phyloP scores from a whole-genome alignment of 2,113 vertebrate genomes.

The Perccottus glenii region DNA sequence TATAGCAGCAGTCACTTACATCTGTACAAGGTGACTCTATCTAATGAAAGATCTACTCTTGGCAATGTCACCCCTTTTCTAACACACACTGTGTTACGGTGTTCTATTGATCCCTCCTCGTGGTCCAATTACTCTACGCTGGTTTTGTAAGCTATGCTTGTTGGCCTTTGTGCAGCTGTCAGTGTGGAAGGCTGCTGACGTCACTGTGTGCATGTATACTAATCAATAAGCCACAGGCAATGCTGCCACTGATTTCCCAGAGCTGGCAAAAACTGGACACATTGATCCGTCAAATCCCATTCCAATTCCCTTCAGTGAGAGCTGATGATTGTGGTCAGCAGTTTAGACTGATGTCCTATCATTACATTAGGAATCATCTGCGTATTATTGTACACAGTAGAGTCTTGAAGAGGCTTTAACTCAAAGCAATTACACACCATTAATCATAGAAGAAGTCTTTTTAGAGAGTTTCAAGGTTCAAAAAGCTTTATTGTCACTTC shows the following conservation, averaged over 20 bases:
- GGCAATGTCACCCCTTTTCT: slow-evolving; percentile 12
- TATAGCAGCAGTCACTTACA: neutral
- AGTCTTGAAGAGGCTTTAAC: neutral
- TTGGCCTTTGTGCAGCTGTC: slow-evolving; percentile 48
- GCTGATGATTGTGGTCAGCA: slow-evolving; percentile 27
- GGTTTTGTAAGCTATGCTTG: slow-evolving; percentile 40
- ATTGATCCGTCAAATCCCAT: slow-evolving; percentile 50
- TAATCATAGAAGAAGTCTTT: too few species aligned
- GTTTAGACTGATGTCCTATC: slow-evolving; percentile 14
- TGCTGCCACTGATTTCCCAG: slow-evolving; percentile 28
- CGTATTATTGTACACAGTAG: slow-evolving; percentile 4
- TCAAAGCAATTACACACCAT: too few species aligned
- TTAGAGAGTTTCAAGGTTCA: too few species aligned
- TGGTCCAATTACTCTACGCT: slow-evolving; percentile 45
- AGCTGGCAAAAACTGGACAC: slow-evolving; percentile 23
- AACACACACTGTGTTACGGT: slow-evolving; percentile 14
- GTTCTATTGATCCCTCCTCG: slow-evolving; percentile 40
- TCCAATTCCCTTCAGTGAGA: slow-evolving; percentile 31
- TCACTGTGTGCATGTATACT: slow-evolving; percentile 44
- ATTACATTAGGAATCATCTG: slow-evolving; percentile 13
- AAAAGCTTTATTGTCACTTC: too few species aligned
- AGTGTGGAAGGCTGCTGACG: slow-evolving; percentile 45
- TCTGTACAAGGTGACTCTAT: slow-evolving; percentile 28
- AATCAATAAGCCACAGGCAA: slow-evolving; percentile 60
- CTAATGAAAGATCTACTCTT: slow-evolving; percentile 26